Conservation (phyloP, 2,888 invertebrate genomes). For the Biston betularia region DNA sequence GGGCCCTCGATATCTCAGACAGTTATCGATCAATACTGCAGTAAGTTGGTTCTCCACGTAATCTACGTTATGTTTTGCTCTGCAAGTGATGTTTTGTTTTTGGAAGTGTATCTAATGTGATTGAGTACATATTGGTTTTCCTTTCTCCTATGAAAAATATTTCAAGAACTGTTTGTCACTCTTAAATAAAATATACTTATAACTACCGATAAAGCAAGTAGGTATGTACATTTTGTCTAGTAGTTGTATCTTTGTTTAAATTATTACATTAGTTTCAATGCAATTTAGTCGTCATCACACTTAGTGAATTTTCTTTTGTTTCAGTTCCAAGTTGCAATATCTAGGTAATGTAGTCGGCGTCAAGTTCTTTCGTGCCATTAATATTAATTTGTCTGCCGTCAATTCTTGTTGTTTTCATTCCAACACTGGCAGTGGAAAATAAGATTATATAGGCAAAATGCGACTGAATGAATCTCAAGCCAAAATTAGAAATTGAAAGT, state of each 20-base stretch:
- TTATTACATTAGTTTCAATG: conserved; percentile 5
- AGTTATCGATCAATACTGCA: conserved; percentile 26
- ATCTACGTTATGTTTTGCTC: conserved; percentile 13
- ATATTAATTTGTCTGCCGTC: not conserved
- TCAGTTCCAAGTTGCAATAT: conserved; percentile 23
- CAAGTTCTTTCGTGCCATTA: not conserved
- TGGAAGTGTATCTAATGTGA: conserved; percentile 8
- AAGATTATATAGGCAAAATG: conserved; percentile 39
- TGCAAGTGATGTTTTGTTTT: conserved; percentile 27
- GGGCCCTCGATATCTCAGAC: conserved; percentile 1
- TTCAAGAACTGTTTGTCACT: conserved; percentile 1
- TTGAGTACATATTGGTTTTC: conserved; percentile 7
- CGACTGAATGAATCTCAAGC: conserved; percentile 43
- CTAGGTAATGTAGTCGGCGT: conserved; percentile 13
- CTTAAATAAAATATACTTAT: not conserved
- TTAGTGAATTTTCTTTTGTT: conserved; percentile 29
- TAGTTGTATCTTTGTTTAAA: not conserved
- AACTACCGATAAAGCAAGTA: conserved; percentile 5
- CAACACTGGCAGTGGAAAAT: conserved; percentile 4
- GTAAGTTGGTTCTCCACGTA: conserved; percentile 18
- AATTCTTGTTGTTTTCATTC: conserved; percentile 4
- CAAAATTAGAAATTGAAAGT: conserved; percentile 56
- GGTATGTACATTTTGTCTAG: not conserved
- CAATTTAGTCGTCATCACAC: conserved; percentile 10
- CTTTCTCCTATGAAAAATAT: conserved; percentile 5